Percentiles rank a stretch among this genome's conserved stretches.
These are phyloP conservation scores for Lasioglossum vierecki DNA, from an alignment of 2,888 invertebrate genomes.

Conservation along the genomic window DNA sequence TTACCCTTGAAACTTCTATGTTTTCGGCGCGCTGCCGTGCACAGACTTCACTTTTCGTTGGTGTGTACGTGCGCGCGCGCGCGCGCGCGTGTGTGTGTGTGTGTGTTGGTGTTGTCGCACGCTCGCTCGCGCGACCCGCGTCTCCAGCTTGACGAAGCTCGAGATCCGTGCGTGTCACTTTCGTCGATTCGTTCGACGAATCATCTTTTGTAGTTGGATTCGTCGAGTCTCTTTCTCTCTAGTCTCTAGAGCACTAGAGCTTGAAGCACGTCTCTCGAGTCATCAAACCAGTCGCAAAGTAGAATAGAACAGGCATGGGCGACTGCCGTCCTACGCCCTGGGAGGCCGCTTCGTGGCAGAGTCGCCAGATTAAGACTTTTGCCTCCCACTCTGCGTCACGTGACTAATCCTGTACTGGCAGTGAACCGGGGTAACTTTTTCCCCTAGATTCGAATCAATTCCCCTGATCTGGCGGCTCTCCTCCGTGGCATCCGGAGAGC, in stretches of 20 bases:
- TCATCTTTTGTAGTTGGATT: background rate
- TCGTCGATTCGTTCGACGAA: background rate
- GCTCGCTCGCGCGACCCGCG: background rate
- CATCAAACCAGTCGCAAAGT: background rate
- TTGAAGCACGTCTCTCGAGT: background rate
- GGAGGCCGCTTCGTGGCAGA: background rate
- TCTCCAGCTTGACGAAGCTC: slow-evolving; percentile 5
- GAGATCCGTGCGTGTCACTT: background rate
- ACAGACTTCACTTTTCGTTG: background rate
- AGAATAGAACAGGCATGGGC: background rate
- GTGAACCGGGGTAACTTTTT: too few species aligned
- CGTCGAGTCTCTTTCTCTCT: background rate
- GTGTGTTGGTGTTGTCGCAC: slow-evolving; percentile 4
- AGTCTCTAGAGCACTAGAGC: background rate
- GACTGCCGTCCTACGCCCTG: background rate
- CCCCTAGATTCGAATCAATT: too few species aligned
- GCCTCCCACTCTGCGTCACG: too few species aligned
- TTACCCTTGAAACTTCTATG: background rate
- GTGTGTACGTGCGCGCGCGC: background rate
- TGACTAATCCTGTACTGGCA: too few species aligned
- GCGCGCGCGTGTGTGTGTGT: background rate
- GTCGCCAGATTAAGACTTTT: too few species aligned
- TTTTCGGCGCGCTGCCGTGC: background rate
- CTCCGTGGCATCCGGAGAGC: background rate
- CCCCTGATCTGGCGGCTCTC: too few species aligned